These are phyloP conservation scores for Ondatra zibethicus DNA, from an alignment of 2,113 vertebrate species.

Conservation along the genomic window DNA sequence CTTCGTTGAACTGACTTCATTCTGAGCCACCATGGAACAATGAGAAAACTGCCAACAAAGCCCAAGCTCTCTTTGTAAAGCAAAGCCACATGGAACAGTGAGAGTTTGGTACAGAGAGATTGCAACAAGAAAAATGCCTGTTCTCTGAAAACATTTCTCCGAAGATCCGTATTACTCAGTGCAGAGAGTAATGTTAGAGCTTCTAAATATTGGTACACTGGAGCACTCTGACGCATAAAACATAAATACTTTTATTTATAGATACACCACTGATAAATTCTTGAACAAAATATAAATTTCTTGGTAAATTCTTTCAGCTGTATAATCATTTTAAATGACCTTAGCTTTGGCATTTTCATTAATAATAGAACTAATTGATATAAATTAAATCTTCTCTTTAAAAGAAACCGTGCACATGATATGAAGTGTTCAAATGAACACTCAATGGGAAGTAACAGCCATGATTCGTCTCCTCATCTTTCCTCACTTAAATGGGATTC, in stretches of 20 bases:
- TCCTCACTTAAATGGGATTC: neutral
- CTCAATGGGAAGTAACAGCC: neutral
- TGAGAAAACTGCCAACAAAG: neutral
- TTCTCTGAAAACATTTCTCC: neutral
- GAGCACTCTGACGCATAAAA: constrained; percentile 10
- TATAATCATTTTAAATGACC: neutral
- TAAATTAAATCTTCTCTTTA: neutral
- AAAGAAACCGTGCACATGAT: neutral
- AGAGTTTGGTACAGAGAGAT: neutral
- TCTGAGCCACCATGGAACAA: neutral
- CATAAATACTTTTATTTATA: constrained; percentile 21
- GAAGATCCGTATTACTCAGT: neutral
- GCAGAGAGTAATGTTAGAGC: neutral
- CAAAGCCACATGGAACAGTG: neutral
- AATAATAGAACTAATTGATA: constrained; percentile 1
- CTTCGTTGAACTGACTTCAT: neutral
- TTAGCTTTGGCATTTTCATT: neutral
- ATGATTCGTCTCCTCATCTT: neutral
- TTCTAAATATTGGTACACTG: neutral
- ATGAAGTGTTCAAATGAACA: constrained; percentile 7
- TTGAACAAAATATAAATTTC: constrained; percentile 7
- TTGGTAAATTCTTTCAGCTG: neutral
- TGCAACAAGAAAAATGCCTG: neutral
- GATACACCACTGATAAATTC: neutral
- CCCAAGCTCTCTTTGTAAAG: neutral